Evolutionary conservation across 2,888 invertebrate species (phyloP).

Genomic region (Tanytarsus gracilentus): DNA sequence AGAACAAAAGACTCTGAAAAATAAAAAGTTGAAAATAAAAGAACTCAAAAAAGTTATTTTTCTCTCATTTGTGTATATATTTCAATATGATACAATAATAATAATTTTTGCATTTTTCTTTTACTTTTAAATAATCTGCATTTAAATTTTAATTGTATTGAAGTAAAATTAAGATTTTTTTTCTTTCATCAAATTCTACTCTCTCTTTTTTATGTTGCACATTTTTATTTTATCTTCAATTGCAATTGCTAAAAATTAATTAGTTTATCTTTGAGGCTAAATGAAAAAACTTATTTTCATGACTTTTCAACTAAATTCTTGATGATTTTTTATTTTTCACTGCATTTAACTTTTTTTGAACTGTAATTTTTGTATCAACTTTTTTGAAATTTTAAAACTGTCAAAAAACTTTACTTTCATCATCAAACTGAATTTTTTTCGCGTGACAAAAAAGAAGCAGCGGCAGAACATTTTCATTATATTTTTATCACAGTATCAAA

Average conservation of each 20-base stretch:
- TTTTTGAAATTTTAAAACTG: neutral
- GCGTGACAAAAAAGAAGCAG: neutral
- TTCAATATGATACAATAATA: conserved; percentile 8
- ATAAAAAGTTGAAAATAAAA: neutral
- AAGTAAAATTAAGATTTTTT: conserved; percentile 2
- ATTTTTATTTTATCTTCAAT: neutral
- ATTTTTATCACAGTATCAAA: conserved; percentile 28
- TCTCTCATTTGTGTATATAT: neutral
- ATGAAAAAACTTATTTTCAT: no score
- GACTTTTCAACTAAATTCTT: no score
- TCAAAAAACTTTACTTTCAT: no score
- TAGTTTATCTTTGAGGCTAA: no score
- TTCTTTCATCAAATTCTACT: neutral
- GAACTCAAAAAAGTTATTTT: neutral
- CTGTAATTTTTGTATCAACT: neutral
- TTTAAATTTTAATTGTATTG: conserved; percentile 10
- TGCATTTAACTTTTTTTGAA: no score
- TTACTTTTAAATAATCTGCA: no score
- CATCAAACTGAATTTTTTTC: no score
- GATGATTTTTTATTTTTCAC: no score
- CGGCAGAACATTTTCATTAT: conserved; percentile 14
- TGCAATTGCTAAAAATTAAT: neutral
- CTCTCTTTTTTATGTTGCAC: neutral
- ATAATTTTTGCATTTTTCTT: no score
- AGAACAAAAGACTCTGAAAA: neutral